Evolutionary conservation across 35 echinoderm and acorn worm species (phyloP), one percentile per base, ranked within the genome.

Genomic region (Acanthaster planci): DNA sequence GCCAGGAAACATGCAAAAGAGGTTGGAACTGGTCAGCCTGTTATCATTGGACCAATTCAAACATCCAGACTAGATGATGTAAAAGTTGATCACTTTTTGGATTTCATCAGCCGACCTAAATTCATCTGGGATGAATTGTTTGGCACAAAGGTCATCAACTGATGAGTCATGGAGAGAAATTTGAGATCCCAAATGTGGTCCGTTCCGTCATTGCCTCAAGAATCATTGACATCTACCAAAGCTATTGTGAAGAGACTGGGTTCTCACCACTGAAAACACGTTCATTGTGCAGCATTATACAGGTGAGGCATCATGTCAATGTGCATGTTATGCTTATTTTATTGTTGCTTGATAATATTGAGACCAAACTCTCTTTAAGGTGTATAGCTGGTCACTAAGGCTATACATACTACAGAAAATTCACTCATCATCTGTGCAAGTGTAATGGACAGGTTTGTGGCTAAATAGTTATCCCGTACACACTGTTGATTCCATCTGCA

Each of bases 131-230:
- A 78, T 21, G 76, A 12, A 12, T 7, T 30, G 34, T 78, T 78
- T 78, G 76, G 76, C 8, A 78, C 76, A 3, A 37, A 30, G 76
- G 34, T n/a, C n/a, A n/a, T n/a, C n/a, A 30, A 78, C 76, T 78
- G 76, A 78, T 78, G 8, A 78, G 7, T 78, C 76, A 78, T 10
- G 76, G 76, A 38, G 76, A 78, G 34, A 60, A 60, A 18, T 7
- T 60, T 60, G 57, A 60, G 34, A 44, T 78, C 39, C 76, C 76
- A 78, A 78, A 78, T 78, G 76, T 78, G 7, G 76, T 78, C 4
- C 76, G 76, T 12, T 12, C 76, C 19, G 76, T 78, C 19, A 30
- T 78, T 9, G 76, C 34, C 8, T 78, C 76, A 8, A 7, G 76
- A 5, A 7, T 78, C 34, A 30, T 78, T 78, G 76, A 78, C 34